Evolutionary conservation across 2,113 vertebrate species (phyloP).

Genomic region (Alces alces): DNA sequence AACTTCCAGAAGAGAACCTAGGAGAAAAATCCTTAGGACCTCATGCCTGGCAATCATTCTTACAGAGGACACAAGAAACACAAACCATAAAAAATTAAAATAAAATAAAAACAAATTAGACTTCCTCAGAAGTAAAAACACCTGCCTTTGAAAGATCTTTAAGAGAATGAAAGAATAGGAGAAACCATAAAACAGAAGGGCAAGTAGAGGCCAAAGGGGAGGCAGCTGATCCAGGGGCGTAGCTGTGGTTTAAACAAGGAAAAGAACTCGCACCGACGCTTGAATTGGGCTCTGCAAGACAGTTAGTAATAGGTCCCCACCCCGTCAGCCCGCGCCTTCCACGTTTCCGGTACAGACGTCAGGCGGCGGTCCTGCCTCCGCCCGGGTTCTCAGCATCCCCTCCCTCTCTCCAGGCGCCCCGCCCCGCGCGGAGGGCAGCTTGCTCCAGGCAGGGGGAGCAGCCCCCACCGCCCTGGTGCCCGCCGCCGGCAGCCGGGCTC

Average conservation of each 20-base stretch:
- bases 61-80: neutral
- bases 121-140: neutral
- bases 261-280: neutral
- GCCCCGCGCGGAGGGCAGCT: rapidly evolving
- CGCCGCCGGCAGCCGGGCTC: neutral
- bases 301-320: rapidly evolving
- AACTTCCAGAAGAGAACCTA: neutral
- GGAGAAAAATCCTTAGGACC: neutral
- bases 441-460: no score
- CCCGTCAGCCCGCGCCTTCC: rapidly evolving
- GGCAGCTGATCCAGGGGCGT: rapidly evolving
- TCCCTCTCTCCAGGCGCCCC: neutral
- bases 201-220: neutral
- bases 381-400: rapidly evolving
- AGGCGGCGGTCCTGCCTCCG: rapidly evolving
- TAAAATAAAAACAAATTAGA: neutral
- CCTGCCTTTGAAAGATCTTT: neutral
- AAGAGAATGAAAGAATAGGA: neutral
- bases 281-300: neutral
- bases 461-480: neutral
- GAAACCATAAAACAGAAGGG: neutral
- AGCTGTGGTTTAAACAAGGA: neutral
- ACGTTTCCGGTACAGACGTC: rapidly evolving
- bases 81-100: neutral
- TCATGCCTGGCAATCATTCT: neutral